Evolutionary conservation across 2,797 vertebrate species (phyloP).

Genomic region (Novumbra hubbsi): DNA sequence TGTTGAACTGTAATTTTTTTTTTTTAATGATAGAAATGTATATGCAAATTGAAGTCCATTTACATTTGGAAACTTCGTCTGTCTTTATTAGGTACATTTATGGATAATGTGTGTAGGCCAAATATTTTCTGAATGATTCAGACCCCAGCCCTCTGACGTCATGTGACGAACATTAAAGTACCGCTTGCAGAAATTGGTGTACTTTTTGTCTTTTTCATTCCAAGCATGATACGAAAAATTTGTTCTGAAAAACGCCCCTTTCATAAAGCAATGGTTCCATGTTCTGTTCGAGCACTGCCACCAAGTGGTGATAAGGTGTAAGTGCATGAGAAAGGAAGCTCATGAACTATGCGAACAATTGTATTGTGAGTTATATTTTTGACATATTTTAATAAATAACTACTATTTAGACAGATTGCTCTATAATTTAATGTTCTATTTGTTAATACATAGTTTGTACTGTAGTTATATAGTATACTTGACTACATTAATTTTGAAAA

Average conservation of each 20-base stretch:
- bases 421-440: neutral
- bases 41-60: too few relatives aligned
- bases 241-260: neutral
- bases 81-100: slow-evolving; percentile 8
- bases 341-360: neutral
- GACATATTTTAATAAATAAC: neutral
- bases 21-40: too few relatives aligned
- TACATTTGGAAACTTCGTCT: neutral
- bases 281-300: slow-evolving; percentile 58
- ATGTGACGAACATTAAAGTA: slow-evolving; percentile 31
- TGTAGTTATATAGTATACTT: neutral
- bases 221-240: slow-evolving; percentile 9
- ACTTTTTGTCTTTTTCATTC: slow-evolving; percentile 25
- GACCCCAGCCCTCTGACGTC: slow-evolving; percentile 53
- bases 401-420: neutral
- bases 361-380: neutral
- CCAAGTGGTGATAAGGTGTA: slow-evolving; percentile 54
- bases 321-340: slow-evolving; percentile 30
- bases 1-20: too few relatives aligned
- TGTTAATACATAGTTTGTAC: neutral
- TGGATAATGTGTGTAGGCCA: slow-evolving; percentile 23
- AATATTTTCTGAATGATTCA: slow-evolving; percentile 61
- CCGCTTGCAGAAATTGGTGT: slow-evolving; percentile 21
- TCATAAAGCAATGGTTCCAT: neutral
- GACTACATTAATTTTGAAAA: neutral